Base-by-base conservation (phyloP, 2,113 vertebrate genomes). In the Phodopus roborovskii region DNA sequence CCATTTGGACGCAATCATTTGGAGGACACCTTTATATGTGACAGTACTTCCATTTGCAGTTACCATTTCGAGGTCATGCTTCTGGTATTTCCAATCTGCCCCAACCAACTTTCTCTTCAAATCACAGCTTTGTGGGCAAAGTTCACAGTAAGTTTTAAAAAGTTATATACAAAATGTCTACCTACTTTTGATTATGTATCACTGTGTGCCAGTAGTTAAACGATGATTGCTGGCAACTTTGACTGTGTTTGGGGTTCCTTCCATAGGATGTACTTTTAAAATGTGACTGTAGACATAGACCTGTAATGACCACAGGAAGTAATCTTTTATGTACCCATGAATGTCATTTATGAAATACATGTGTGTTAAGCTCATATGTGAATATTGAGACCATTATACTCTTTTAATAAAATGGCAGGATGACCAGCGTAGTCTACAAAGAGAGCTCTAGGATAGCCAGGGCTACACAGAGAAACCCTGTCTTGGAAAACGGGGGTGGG, bases 61-160 rank as follows among this genome's bases (percentile, higher is more conserved):
- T 81, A n/a, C 11, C 91, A 42, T 89, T 95, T 84, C 78, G 95
- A 94, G 24, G 26, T 94, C 75, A 58, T 93, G 85, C 10, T 15
- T 64, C 66, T 94, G 88, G 83, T 66, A 33, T 77, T 94, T 64
- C 68, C 84, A 68, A 56, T 88, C 45, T 36, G 56, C 33, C 58
- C 42, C 7, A 87, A 78, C 90, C 62, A 96, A 1, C 68, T 22
- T 87, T 94, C 97, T 83, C 82, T 89, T 53, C 8, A 42, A 20
- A 90, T 73, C 81, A 90, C 82, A 66, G 19, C 91, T 91, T 91
- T 94, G 48, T 86, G 60, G 73, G 60, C 30, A 64, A 71, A 86
- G 19, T 90, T 94, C 91, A 90, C 6, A 60, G 92, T 94, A 93
- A 96, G 94, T 33, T 88, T 96, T 74, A 45, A 87, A 95, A 89